Evolutionary conservation across 2,888 invertebrate species (phyloP).

Genomic region (Eustalomyia histrio): DNA sequence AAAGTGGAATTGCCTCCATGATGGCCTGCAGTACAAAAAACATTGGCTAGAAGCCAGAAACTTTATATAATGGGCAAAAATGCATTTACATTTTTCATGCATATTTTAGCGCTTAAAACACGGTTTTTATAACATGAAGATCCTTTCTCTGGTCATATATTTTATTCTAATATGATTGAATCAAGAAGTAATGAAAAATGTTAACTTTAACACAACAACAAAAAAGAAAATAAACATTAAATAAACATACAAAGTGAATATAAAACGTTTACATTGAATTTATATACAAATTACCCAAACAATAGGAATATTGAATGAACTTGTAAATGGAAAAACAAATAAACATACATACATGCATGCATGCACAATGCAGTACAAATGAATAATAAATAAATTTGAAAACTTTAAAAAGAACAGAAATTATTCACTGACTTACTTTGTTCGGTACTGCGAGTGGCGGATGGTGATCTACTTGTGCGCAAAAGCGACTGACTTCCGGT

Average conservation of each 20-base stretch:
- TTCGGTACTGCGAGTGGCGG: constrained; percentile 75
- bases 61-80: too few relatives aligned
- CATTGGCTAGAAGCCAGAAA: too few relatives aligned
- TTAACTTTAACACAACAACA: constrained; percentile 1
- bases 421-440: constrained; percentile 73
- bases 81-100: too few relatives aligned
- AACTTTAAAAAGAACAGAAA: constrained; percentile 39
- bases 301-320: not conserved
- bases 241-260: constrained; percentile 31
- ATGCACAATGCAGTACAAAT: constrained; percentile 1
- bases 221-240: constrained; percentile 1
- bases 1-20: too few relatives aligned
- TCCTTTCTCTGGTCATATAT: too few relatives aligned
- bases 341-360: constrained; percentile 7
- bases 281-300: constrained; percentile 2
- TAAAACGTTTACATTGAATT: constrained; percentile 5
- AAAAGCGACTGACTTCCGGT: constrained; percentile 66
- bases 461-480: constrained; percentile 77
- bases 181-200: too few relatives aligned
- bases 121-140: too few relatives aligned
- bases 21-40: too few relatives aligned
- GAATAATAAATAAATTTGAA: constrained; percentile 26
- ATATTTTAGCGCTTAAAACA: too few relatives aligned
- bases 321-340: constrained; percentile 26
- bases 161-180: too few relatives aligned